Conservation (phyloP, 2,888 invertebrate genomes). For the Andrena hattorfiana region DNA sequence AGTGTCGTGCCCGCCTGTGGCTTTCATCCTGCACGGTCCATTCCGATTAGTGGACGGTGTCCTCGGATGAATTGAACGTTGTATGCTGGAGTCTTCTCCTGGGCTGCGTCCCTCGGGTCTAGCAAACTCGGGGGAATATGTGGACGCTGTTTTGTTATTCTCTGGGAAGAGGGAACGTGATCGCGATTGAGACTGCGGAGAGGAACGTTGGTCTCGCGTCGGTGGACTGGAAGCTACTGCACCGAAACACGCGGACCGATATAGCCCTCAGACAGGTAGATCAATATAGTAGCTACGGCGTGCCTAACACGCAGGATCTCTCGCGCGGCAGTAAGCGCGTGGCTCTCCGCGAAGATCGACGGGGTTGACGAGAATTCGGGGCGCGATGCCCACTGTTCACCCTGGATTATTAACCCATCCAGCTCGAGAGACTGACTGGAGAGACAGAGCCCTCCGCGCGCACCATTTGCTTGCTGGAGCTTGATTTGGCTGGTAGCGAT, state of each 20-base stretch:
- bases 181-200: slow-evolving; percentile 28
- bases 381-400: background rate
- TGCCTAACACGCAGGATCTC: slow-evolving; percentile 72
- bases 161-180: slow-evolving; percentile 37
- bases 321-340: slow-evolving; percentile 56
- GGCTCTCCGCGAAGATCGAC: slow-evolving; percentile 18
- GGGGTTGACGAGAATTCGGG: background rate
- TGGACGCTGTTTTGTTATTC: slow-evolving; percentile 4
- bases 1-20: background rate
- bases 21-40: background rate
- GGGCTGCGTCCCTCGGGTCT: too few species aligned
- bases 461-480: background rate
- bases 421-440: background rate
- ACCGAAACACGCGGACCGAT: slow-evolving; percentile 74
- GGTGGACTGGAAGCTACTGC: slow-evolving; percentile 77
- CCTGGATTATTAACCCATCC: slow-evolving; percentile 1
- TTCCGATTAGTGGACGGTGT: background rate
- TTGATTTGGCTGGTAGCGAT: background rate
- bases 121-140: too few species aligned
- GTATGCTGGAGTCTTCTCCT: too few species aligned
- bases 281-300: slow-evolving; percentile 78
- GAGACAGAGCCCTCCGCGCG: background rate
- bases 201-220: slow-evolving; percentile 65
- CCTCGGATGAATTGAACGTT: background rate
- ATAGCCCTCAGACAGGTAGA: slow-evolving; percentile 77